A percentile compares a stretch with the other conserved stretches of the same genome.
These are phyloP conservation scores for Micropterix aruncella DNA, from an alignment of 2,888 invertebrate genomes.

Conservation along the genomic window DNA sequence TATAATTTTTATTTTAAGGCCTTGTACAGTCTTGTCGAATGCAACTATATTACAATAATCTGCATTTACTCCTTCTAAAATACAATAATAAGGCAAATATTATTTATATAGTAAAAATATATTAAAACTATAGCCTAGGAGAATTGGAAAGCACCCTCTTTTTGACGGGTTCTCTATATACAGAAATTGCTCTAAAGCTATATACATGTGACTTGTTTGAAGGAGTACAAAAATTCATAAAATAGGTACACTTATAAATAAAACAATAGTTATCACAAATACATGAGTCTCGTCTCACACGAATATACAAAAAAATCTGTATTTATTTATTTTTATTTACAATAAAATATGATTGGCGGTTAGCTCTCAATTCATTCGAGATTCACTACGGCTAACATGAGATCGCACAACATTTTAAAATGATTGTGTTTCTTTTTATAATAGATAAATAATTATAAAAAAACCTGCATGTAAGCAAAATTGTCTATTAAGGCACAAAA, in stretches of 20 bases:
- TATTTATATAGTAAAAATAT: not conserved
- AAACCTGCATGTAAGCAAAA: no score
- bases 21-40: not conserved
- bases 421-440: no score
- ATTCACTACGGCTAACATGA: no score
- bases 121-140: not conserved
- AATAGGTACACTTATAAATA: not conserved
- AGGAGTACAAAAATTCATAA: not conserved
- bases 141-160: not conserved
- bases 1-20: not conserved
- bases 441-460: no score
- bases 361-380: no score
- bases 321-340: not conserved
- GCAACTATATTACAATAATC: not conserved
- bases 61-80: not conserved
- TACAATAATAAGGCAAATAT: not conserved
- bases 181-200: not conserved
- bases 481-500: no score
- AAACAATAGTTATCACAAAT: not conserved
- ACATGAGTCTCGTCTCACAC: not conserved
- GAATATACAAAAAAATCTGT: not conserved
- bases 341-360: no score
- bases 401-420: not conserved
- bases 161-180: not conserved
- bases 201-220: not conserved